phyloP scores from a whole-genome alignment of 2,113 vertebrate genomes.

The Vidua chalybeata region DNA sequence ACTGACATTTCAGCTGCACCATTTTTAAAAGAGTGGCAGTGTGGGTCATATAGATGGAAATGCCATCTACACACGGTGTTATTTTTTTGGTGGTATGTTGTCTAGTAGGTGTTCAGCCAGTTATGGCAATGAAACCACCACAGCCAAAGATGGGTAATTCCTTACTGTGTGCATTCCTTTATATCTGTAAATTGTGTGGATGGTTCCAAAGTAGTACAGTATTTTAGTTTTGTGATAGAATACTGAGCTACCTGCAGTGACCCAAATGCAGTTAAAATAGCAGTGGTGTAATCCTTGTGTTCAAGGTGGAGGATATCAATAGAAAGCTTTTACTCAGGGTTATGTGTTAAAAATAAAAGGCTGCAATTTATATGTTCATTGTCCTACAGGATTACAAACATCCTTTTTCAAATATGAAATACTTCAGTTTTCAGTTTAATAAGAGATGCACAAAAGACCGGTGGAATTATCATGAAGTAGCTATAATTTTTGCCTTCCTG shows the following conservation, averaged over 20 bases:
- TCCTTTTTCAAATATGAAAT: neutral
- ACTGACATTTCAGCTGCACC: neutral
- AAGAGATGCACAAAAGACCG: neutral
- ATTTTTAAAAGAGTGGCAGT: neutral
- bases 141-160: neutral
- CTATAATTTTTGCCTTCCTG: neutral
- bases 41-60: neutral
- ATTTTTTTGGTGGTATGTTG: neutral
- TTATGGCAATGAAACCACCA: neutral
- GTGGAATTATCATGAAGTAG: neutral
- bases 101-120: neutral
- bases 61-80: neutral
- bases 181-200: neutral
- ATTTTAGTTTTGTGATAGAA: neutral
- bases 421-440: neutral
- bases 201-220: neutral
- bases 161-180: neutral
- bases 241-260: neutral
- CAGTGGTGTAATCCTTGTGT: neutral
- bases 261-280: neutral
- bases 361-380: neutral
- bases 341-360: neutral
- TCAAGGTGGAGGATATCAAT: neutral
- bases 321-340: neutral
- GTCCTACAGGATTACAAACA: neutral